Percentiles rank a stretch among this genome's conserved stretches.
phyloP scores from a whole-genome alignment of 1,140 invertebrate genomes.

The Galleria mellonella region DNA sequence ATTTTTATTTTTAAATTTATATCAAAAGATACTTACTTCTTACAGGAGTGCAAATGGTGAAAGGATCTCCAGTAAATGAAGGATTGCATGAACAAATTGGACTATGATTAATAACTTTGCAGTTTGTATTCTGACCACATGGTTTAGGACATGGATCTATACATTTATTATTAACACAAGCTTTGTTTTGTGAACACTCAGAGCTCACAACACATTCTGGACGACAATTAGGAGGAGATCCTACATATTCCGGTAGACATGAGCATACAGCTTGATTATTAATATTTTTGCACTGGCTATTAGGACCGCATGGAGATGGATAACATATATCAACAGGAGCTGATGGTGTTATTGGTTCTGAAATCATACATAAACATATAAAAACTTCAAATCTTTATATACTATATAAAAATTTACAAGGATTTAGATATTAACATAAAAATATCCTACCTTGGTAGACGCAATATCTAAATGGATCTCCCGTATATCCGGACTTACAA shows the following conservation, averaged over 20 bases:
- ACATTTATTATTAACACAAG: slow-evolving; percentile 79
- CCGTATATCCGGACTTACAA: slow-evolving; percentile 80
- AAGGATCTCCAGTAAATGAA: slow-evolving; percentile 79
- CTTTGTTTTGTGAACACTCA: slow-evolving; percentile 77
- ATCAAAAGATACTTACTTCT: slow-evolving; percentile 75
- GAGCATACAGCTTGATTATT: slow-evolving; percentile 77
- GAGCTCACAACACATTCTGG: slow-evolving; percentile 78
- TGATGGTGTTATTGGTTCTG: slow-evolving; percentile 36
- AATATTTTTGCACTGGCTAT: slow-evolving; percentile 76
- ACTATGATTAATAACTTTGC: slow-evolving; percentile 80
- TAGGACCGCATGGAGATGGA: slow-evolving; percentile 79
- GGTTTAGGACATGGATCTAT: slow-evolving; percentile 77
- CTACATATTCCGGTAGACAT: slow-evolving; percentile 77
- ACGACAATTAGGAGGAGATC: slow-evolving; percentile 76
- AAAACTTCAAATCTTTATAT: slow-evolving; percentile 7
- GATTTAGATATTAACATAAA: no score
- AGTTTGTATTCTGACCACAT: slow-evolving; percentile 77
- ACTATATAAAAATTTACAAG: no score
- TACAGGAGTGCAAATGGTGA: slow-evolving; percentile 75
- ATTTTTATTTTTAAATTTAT: no score
- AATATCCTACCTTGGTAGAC: slow-evolving; percentile 64
- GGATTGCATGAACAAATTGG: slow-evolving; percentile 79
- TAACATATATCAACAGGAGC: slow-evolving; percentile 74
- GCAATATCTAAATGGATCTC: slow-evolving; percentile 83
- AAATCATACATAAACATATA: slow-evolving; percentile 14